Evolutionary conservation across 2,113 vertebrate species (phyloP).

Genomic region (Heteronetta atricapilla): DNA sequence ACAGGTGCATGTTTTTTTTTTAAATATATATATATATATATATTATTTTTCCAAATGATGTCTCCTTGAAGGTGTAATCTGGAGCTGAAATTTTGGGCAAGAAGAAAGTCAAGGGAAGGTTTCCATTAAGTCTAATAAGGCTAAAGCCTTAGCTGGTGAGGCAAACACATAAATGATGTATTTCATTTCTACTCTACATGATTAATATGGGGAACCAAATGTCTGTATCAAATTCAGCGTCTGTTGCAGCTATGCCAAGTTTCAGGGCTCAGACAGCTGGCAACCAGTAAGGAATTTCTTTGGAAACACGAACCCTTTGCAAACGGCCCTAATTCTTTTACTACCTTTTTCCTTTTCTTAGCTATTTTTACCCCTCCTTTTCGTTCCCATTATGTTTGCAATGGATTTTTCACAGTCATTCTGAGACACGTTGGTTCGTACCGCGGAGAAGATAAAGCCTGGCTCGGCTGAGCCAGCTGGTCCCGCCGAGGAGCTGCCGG

Average conservation of each 20-base stretch:
- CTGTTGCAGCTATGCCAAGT: constrained; percentile 66
- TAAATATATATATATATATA: too few species aligned
- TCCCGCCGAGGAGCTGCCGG: accelerated
- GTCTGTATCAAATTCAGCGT: constrained; percentile 73
- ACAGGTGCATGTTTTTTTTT: not conserved
- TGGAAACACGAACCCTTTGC: constrained; percentile 4
- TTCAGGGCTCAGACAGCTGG: constrained; percentile 70
- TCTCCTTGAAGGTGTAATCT: not conserved
- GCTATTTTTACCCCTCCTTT: constrained; percentile 11
- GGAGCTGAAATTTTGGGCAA: not conserved
- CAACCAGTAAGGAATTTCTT: constrained; percentile 24
- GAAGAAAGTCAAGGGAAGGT: not conserved
- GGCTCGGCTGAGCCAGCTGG: not conserved
- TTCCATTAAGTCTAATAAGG: not conserved
- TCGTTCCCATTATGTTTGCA: not conserved
- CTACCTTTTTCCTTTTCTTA: not conserved
- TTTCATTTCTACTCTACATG: constrained; percentile 63
- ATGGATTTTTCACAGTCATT: constrained; percentile 26
- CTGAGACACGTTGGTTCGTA: not conserved
- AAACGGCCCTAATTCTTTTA: constrained; percentile 46
- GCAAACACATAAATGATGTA: not conserved
- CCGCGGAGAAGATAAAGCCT: not conserved
- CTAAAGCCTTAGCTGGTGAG: constrained; percentile 34
- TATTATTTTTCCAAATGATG: not conserved
- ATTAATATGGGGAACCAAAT: constrained; percentile 72